Evolutionary conservation across 2,797 vertebrate species (phyloP), one percentile per base, ranked within the genome.

Genomic region (Gorsachius magnificus): DNA sequence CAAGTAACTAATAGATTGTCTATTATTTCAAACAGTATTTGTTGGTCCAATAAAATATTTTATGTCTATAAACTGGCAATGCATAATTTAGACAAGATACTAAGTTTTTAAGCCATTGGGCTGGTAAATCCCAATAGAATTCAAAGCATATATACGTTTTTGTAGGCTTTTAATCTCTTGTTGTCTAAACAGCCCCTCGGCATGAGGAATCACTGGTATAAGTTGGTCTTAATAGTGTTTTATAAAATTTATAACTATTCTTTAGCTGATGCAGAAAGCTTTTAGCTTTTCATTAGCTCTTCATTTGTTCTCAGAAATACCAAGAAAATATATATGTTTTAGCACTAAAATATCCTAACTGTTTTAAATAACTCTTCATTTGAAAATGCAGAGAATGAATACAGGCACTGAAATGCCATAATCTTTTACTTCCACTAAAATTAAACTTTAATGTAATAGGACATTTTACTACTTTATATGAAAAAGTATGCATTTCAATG

Each of bases 251-350:
- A 50, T 35, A 57, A 9, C 41, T 75, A 18, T 75, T 63, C 19
- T 61, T 80, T 61, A 80, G 9, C 17, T 61, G 19, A 50, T 33
- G 11, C 11, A 15, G 68, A 61, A 36, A 77, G 16, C 9, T 57
- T 36, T 51, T 58, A 71, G 16, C 24, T 13, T 80, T 81, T 75
- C 28, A 57, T 81, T 38, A 57, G 11, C 20, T 93, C 74, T 74
- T 95, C 79, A 46, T 90, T 95, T 94, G 92, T 94, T 94, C 94
- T 94, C 33, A 36, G 78, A 83, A 88, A 79, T 75, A 88, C 53
- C 38, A 95, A 80, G 79, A 94, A 95, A 95, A 61, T 53, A 81
- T 65, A 82, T 93, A 94, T 41, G 41, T 74, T 93, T 61, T 54
- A 56, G 13, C 69, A 77, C 45, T 90, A 51, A 91, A 96, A 90